Percentiles rank a stretch among this genome's conserved stretches.
Conservation (phyloP, 2,888 invertebrate genomes). For the Megaustenia siamemsis region DNA sequence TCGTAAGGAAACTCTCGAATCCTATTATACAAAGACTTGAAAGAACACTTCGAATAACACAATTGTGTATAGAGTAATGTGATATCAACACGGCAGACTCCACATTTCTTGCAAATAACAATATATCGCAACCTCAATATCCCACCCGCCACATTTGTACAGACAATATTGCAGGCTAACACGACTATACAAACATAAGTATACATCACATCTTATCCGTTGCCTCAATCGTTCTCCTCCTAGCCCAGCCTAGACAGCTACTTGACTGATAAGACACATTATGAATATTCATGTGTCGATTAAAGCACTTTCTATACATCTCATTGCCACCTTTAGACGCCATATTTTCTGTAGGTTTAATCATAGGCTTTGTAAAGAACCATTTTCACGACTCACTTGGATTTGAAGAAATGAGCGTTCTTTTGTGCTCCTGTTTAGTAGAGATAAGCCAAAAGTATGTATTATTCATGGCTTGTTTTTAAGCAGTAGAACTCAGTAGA, state of each 20-base stretch:
- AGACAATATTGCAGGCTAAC: too few species aligned
- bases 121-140: too few species aligned
- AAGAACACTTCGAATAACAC: too few species aligned
- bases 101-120: too few species aligned
- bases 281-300: constrained; percentile 17
- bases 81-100: too few species aligned
- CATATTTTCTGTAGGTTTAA: not conserved
- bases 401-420: not conserved
- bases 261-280: not conserved
- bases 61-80: too few species aligned
- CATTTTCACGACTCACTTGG: not conserved
- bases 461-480: not conserved
- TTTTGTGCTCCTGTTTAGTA: not conserved
- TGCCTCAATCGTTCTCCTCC: not conserved
- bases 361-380: not conserved
- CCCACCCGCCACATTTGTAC: too few species aligned
- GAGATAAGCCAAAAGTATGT: not conserved
- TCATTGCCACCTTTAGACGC: not conserved
- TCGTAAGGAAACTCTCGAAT: too few species aligned
- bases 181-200: not conserved
- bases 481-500: not conserved
- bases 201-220: not conserved
- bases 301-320: not conserved
- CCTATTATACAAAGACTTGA: too few species aligned
- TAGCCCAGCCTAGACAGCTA: not conserved